phyloP scores from a whole-genome alignment of 2,888 invertebrate species.

The Cephus runcator region DNA sequence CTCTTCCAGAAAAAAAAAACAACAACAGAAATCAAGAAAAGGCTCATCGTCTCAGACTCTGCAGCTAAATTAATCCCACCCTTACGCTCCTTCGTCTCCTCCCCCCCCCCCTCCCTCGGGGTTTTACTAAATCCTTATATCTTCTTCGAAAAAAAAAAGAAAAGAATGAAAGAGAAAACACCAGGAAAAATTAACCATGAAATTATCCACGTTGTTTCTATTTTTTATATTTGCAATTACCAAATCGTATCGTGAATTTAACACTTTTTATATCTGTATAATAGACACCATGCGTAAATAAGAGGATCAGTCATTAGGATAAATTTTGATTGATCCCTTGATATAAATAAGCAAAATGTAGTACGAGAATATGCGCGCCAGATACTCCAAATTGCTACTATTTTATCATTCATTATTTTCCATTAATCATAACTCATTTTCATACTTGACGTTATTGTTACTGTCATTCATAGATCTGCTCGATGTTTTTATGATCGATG shows the following conservation, averaged over 20 bases:
- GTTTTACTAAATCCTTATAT: not conserved
- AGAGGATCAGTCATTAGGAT: not conserved
- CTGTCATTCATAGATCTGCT: not conserved
- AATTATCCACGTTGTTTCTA: conserved; percentile 42
- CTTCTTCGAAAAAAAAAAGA: not conserved
- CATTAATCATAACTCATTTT: not conserved
- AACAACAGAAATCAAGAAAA: not conserved
- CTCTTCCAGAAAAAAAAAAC: not conserved
- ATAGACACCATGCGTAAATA: conserved; percentile 18
- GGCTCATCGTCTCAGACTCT: conserved; percentile 9
- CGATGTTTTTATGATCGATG: not conserved
- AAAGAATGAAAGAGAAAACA: not conserved
- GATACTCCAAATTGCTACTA: not conserved
- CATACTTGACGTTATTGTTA: not conserved
- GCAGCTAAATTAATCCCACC: not conserved
- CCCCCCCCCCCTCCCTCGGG: too few relatives aligned
- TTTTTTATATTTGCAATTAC: conserved; percentile 47
- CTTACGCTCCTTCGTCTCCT: not conserved
- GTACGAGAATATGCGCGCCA: not conserved
- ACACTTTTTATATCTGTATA: conserved; percentile 19
- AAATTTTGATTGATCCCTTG: not conserved
- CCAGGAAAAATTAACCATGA: not conserved
- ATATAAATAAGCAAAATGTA: not conserved
- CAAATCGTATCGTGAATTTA: conserved; percentile 12
- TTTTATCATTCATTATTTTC: not conserved